These are phyloP conservation scores for Drosophila melanogaster DNA, from an alignment of 1,140 invertebrate genomes.

Conservation along the genomic window DNA sequence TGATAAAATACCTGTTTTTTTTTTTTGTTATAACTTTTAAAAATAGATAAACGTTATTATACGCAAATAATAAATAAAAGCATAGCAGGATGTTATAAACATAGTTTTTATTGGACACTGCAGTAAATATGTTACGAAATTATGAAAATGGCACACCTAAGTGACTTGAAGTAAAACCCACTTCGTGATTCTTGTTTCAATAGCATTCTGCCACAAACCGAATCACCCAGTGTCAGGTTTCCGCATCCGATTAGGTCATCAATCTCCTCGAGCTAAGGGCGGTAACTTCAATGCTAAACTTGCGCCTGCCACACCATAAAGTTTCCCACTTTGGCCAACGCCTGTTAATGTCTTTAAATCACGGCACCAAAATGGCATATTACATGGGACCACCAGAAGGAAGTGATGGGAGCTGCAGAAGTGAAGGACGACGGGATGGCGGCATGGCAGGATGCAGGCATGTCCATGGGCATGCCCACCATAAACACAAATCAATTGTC, in stretches of 20 bases:
- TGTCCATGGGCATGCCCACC: slow-evolving; percentile 56
- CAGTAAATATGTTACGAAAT: too few relatives aligned
- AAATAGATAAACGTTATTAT: too few relatives aligned
- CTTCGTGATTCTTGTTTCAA: too few relatives aligned
- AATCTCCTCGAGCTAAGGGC: slow-evolving; percentile 14
- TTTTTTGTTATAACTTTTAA: too few relatives aligned
- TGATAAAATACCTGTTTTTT: too few relatives aligned
- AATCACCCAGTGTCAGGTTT: background rate
- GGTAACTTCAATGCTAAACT: slow-evolving; percentile 27
- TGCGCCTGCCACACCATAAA: slow-evolving; percentile 38
- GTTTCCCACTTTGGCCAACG: slow-evolving; percentile 18
- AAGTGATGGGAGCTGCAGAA: background rate
- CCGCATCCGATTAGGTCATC: slow-evolving; percentile 31
- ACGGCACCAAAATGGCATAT: slow-evolving; percentile 71
- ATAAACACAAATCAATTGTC: slow-evolving; percentile 82
- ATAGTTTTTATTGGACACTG: too few relatives aligned
- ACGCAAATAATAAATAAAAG: too few relatives aligned
- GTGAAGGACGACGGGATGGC: background rate
- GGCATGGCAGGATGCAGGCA: slow-evolving; percentile 21
- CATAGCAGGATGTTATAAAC: too few relatives aligned
- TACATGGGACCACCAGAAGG: slow-evolving; percentile 38
- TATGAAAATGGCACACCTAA: too few relatives aligned
- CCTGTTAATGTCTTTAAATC: slow-evolving; percentile 77
- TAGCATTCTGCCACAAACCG: background rate
- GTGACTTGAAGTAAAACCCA: too few relatives aligned